These are phyloP conservation scores for Mormyrus lacerda DNA, from an alignment of 2,113 vertebrate genomes.

Conservation along the genomic window DNA sequence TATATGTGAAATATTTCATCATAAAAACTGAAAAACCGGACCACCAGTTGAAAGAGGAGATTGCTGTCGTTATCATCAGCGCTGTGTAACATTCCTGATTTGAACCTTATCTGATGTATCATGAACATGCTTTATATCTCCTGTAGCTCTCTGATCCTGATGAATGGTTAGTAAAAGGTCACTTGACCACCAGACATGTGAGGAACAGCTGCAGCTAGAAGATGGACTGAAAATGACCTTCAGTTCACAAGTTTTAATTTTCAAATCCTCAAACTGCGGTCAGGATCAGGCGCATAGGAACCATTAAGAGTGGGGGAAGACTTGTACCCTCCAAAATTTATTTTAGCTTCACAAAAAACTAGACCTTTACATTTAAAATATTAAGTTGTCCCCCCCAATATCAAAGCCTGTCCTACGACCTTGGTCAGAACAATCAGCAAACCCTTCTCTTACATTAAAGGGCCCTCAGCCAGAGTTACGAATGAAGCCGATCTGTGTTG, in stretches of 20 bases:
- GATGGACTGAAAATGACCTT: slow-evolving; percentile 42
- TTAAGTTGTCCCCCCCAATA: not conserved
- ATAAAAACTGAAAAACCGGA: not conserved
- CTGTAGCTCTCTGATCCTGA: not conserved
- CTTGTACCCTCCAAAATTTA: not conserved
- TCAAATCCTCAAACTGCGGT: not conserved
- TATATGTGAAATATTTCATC: not conserved
- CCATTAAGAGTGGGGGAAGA: not conserved
- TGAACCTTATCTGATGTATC: not conserved
- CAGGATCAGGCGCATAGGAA: not conserved
- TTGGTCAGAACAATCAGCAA: not conserved
- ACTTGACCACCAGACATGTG: slow-evolving; percentile 40
- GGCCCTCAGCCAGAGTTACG: not conserved
- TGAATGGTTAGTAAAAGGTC: slow-evolving; percentile 38
- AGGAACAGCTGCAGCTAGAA: slow-evolving; percentile 45
- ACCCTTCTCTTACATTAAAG: slow-evolving; percentile 32
- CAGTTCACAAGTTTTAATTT: slow-evolving; percentile 31
- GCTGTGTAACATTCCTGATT: not conserved
- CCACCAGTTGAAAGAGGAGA: not conserved
- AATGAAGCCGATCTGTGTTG: not conserved
- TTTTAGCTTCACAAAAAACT: not conserved
- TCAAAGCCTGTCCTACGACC: not conserved
- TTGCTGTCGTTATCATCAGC: not conserved
- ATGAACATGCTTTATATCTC: not conserved
- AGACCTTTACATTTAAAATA: not conserved